Evolutionary conservation across 2,888 invertebrate genomes (phyloP).

Genomic region (Amphipyra berbera): DNA sequence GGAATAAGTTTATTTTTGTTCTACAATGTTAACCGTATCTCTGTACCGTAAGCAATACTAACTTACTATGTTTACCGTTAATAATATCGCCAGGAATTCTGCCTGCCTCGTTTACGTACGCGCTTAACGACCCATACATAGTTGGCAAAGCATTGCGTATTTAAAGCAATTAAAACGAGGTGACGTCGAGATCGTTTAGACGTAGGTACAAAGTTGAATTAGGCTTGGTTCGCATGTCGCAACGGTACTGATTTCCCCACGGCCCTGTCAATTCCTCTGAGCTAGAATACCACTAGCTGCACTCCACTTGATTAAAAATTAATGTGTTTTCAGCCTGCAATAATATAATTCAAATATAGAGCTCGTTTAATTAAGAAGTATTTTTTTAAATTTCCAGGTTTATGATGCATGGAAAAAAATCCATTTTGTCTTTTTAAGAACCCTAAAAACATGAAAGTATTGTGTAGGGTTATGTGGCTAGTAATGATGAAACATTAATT

Average conservation of each 20-base stretch:
- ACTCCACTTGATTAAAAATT: conserved; percentile 82
- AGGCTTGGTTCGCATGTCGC: conserved; percentile 70
- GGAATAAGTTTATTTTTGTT: background rate
- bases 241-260: conserved; percentile 77
- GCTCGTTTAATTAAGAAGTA: conserved; percentile 27
- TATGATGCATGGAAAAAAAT: too few relatives aligned
- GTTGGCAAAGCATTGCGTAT: conserved; percentile 61
- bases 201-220: conserved; percentile 67
- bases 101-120: conserved; percentile 42
- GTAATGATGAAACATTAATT: conserved; percentile 15
- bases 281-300: conserved; percentile 73
- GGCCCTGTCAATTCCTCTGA: conserved; percentile 73
- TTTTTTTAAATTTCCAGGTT: background rate
- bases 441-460: too few relatives aligned
- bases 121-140: conserved; percentile 51
- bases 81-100: conserved; percentile 47
- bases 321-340: conserved; percentile 70
- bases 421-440: too few relatives aligned
- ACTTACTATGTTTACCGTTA: conserved; percentile 29
- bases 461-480: background rate
- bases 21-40: conserved; percentile 12
- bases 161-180: conserved; percentile 63
- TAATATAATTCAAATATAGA: conserved; percentile 41
- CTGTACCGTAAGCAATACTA: conserved; percentile 30
- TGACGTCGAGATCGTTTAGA: conserved; percentile 57